These are phyloP conservation scores for Geopemphigus sp. DNA, from an alignment of 1,140 invertebrate genomes.

Conservation along the genomic window DNA sequence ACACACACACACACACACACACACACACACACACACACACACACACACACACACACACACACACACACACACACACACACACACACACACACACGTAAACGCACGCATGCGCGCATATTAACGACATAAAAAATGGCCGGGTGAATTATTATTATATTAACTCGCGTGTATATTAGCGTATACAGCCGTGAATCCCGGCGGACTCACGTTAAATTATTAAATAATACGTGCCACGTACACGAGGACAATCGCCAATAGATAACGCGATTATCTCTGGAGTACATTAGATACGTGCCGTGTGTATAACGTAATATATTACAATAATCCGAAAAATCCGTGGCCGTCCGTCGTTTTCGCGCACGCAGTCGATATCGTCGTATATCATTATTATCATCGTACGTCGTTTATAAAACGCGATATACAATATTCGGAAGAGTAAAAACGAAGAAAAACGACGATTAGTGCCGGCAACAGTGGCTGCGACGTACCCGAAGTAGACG, in stretches of 20 bases:
- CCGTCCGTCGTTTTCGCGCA: not conserved
- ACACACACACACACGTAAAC: too few relatives aligned
- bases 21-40: too few relatives aligned
- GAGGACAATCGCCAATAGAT: not conserved
- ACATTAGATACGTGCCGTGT: not conserved
- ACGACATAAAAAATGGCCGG: not conserved
- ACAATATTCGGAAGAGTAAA: not conserved
- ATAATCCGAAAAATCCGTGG: slow-evolving; percentile 2
- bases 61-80: too few relatives aligned
- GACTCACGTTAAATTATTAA: not conserved
- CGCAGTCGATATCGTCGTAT: not conserved
- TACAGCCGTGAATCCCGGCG: too few relatives aligned
- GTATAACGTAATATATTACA: not conserved
- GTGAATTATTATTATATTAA: slow-evolving; percentile 27
- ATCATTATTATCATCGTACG: not conserved
- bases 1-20: too few relatives aligned
- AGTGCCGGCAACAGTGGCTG: not conserved
- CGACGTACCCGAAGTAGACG: not conserved
- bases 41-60: too few relatives aligned
- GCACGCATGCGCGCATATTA: too few relatives aligned
- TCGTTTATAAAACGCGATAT: too few relatives aligned
- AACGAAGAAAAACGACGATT: not conserved
- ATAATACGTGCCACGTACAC: not conserved
- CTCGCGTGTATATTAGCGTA: too few relatives aligned
- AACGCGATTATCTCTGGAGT: not conserved